These are phyloP conservation scores for Poecilobothrus nobilitatus DNA, from an alignment of 2,888 invertebrate species.

Conservation along the genomic window DNA sequence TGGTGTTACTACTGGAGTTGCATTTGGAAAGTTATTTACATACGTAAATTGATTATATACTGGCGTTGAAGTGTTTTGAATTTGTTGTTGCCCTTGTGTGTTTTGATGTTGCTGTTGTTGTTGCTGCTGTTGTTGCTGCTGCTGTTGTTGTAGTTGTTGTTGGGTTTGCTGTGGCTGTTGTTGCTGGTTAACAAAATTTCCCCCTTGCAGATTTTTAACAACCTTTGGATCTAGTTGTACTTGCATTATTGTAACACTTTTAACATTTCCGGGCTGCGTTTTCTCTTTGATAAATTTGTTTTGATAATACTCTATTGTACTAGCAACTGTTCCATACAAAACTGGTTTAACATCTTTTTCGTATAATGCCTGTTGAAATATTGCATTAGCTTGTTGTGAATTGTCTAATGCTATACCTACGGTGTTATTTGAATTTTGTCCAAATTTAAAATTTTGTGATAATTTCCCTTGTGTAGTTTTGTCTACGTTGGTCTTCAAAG, in stretches of 20 bases:
- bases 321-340: constrained; percentile 37
- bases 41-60: constrained; percentile 42
- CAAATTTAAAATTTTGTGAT: constrained; percentile 25
- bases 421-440: constrained; percentile 23
- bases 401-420: constrained; percentile 25
- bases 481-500: constrained; percentile 29
- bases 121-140: constrained; percentile 31
- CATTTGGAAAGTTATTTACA: constrained; percentile 38
- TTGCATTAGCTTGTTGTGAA: constrained; percentile 31
- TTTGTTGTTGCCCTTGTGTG: constrained; percentile 28
- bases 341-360: constrained; percentile 30
- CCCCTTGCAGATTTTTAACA: constrained; percentile 20
- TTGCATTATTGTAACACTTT: constrained; percentile 16
- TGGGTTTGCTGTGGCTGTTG: constrained; percentile 25
- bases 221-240: constrained; percentile 20
- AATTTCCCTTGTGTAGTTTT: constrained; percentile 26
- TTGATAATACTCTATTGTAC: constrained; percentile 42
- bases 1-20: constrained; percentile 28
- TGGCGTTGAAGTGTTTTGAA: constrained; percentile 34
- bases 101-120: constrained; percentile 28
- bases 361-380: constrained; percentile 39
- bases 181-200: constrained; percentile 19
- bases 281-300: constrained; percentile 37
- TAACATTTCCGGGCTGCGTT: not conserved
- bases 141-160: constrained; percentile 29